Conservation (phyloP, 2,888 invertebrate species). For the Drosophila rubida region DNA sequence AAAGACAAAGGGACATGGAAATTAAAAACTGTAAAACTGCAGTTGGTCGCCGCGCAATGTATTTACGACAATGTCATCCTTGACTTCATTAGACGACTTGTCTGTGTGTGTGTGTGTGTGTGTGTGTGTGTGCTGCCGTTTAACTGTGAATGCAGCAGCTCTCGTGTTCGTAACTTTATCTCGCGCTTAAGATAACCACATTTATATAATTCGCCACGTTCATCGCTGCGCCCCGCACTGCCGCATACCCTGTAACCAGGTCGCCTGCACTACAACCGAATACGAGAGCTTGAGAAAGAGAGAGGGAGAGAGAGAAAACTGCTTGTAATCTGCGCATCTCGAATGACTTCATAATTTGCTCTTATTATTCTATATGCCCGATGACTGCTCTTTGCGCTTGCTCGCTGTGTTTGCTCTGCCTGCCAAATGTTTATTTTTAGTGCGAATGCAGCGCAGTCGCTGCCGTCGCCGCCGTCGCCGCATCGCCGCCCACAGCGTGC, state of each 20-base stretch:
- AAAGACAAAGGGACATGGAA: conserved; percentile 52
- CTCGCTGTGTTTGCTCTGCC: conserved; percentile 12
- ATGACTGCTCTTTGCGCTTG: background rate
- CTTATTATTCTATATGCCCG: conserved; percentile 37
- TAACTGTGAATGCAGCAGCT: conserved; percentile 31
- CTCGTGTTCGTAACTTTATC: conserved; percentile 49
- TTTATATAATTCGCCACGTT: conserved; percentile 18
- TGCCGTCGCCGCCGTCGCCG: background rate
- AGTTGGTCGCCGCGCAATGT: conserved; percentile 11
- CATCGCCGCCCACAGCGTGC: conserved; percentile 5
- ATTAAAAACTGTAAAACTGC: conserved; percentile 62
- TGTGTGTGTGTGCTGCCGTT: conserved; percentile 57
- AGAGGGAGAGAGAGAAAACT: no score
- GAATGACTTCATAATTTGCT: conserved; percentile 56
- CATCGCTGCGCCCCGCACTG: background rate
- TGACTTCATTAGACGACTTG: conserved; percentile 81
- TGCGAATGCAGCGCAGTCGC: conserved; percentile 41
- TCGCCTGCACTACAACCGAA: background rate
- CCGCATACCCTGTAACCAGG: conserved; percentile 7
- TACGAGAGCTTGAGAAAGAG: no score
- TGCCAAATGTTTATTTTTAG: conserved; percentile 68
- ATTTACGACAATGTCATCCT: conserved; percentile 79
- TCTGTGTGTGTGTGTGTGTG: no score
- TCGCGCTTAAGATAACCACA: conserved; percentile 25
- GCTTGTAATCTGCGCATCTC: conserved; percentile 44